Base-by-base conservation (phyloP, 2,888 invertebrate species). In the Andrena trimmerana region DNA sequence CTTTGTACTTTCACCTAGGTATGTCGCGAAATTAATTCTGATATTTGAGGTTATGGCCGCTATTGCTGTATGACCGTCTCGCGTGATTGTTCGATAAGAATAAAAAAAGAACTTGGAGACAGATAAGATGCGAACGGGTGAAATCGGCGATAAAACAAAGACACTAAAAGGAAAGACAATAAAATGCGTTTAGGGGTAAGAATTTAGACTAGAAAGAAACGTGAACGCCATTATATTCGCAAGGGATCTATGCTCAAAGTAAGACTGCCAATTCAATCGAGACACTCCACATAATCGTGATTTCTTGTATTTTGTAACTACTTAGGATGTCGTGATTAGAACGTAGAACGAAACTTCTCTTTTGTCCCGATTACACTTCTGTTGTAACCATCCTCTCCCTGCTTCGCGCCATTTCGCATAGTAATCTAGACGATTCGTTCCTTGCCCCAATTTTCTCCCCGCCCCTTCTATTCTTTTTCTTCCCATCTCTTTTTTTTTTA, bases 221-320 rank as follows among this genome's bases (percentile, higher is more conserved):
- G 29, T 16, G 4, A 16, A 20, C 31, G 31, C 65, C 52, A 33
- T 73, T 71, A 52, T 70, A 66, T 65, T 57, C 65, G 83, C 68
- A 77, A 75, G 68, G 66, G 78, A 86, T 86, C 68, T 79, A 90
- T 88, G 91, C 91, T 91, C 91, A 91, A 91, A 85, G 74, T 89
- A 90, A 91, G 90, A 91, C 91, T 91, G 91, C 90, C 91, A 89
- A 88, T 57, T 73, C 83, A 84, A 84, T 79, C 75, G 78, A 86
- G 57, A 84, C 86, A 88, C 77, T 84, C 81, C 76, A 66, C 63
- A 78, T 88, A 65, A 65, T 70, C 84, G 77, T 84, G 82, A 82
- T 86, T 57, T 71, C 73, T 75, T 73, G 20, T 78, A 74, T 79
- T 70, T 86, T 77, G 7, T 84, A 80, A 78, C 80, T 74, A 72